Evolutionary conservation across 2,797 vertebrate genomes (phyloP).

Genomic region (Danio choprae): DNA sequence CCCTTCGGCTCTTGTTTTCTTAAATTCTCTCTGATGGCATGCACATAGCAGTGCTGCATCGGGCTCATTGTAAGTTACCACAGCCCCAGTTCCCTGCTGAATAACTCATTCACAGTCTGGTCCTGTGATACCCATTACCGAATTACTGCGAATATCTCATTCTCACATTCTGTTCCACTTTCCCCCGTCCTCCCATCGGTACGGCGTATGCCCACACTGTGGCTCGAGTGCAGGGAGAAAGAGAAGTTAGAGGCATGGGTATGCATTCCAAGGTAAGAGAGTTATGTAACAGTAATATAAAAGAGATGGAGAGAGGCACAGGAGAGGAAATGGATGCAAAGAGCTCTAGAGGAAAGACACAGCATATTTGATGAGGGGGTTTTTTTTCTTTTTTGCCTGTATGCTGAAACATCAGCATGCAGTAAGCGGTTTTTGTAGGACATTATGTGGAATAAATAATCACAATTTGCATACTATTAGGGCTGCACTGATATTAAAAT

Average conservation of each 20-base stretch:
- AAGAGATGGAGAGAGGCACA: slow-evolving; percentile 26
- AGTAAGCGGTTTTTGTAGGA: neutral
- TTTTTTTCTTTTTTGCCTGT: neutral
- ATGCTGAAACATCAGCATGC: neutral
- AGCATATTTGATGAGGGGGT: neutral
- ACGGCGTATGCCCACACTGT: slow-evolving; percentile 19
- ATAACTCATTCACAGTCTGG: slow-evolving; percentile 55
- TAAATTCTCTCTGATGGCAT: slow-evolving; percentile 44
- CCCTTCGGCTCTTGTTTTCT: slow-evolving; percentile 14
- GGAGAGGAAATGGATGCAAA: slow-evolving; percentile 34
- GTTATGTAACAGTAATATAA: slow-evolving; percentile 57
- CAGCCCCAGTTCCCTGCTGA: slow-evolving; percentile 52
- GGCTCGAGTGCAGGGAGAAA: slow-evolving; percentile 26
- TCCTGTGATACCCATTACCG: slow-evolving; percentile 58
- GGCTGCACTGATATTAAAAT: neutral
- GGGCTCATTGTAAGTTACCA: slow-evolving; percentile 48
- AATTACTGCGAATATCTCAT: slow-evolving; percentile 51
- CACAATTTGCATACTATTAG: neutral
- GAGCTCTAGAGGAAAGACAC: slow-evolving; percentile 9
- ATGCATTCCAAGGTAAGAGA: slow-evolving; percentile 39
- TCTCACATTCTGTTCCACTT: slow-evolving; percentile 46
- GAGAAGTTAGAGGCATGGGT: slow-evolving; percentile 42
- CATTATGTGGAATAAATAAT: slow-evolving; percentile 12
- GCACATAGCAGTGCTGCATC: slow-evolving; percentile 27
- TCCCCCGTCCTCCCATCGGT: slow-evolving; percentile 43